phyloP scores from a whole-genome alignment of 1,140 invertebrate genomes.

The Orchestia grillus region DNA sequence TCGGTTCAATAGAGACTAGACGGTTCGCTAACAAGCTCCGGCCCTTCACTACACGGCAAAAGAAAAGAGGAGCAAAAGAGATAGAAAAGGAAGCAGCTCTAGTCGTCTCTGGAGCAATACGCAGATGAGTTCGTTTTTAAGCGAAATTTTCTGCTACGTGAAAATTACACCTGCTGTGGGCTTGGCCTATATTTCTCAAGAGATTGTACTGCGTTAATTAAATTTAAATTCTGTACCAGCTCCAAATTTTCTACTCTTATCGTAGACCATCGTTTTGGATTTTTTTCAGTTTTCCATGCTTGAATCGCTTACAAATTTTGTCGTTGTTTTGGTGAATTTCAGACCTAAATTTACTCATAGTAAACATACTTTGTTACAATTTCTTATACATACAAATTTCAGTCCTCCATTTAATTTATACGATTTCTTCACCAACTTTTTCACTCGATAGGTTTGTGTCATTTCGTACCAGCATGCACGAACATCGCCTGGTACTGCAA shows the following conservation, averaged over 20 bases:
- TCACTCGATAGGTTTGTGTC: too few species aligned
- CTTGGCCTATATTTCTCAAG: neutral
- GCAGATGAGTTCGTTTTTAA: neutral
- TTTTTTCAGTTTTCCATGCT: neutral
- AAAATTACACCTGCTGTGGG: neutral
- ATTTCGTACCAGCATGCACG: too few species aligned
- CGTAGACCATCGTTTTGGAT: too few species aligned
- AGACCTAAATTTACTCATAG: too few species aligned
- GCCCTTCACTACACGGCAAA: neutral
- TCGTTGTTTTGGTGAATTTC: too few species aligned
- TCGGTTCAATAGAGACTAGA: conserved; percentile 5
- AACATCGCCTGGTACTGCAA: too few species aligned
- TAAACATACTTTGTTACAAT: too few species aligned
- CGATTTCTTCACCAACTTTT: too few species aligned
- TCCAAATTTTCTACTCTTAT: neutral
- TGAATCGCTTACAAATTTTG: too few species aligned
- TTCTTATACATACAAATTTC: too few species aligned
- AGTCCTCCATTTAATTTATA: too few species aligned
- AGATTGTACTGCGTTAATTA: neutral
- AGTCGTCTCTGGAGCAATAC: neutral
- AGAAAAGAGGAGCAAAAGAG: neutral
- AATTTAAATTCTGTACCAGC: neutral
- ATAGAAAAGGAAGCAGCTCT: neutral
- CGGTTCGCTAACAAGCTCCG: conserved; percentile 17
- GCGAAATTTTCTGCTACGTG: neutral